Evolutionary conservation across 1,140 invertebrate genomes (phyloP), one percentile per base, ranked within the genome.

Genomic region (Cylas formicarius): DNA sequence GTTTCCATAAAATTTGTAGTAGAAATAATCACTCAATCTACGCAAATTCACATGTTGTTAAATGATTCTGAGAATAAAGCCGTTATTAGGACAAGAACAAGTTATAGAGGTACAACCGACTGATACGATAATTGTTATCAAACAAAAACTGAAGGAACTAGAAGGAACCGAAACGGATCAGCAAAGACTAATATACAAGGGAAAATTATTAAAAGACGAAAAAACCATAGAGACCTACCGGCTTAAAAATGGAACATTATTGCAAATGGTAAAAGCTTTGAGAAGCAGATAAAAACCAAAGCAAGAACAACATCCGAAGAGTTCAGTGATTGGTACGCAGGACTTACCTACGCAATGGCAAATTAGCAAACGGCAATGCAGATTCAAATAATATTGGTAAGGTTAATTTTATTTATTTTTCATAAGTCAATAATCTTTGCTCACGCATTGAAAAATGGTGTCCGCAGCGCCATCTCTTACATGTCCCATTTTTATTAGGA

Each of bases 151-250:
- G 29, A 52, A 56, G 36, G 37, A 45, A 44, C 13, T 33, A n/a
- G 55, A 52, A 50, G 57, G 53, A 10, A 63, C 59, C 10, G 52
- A 56, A 0, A 39, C 43, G 4, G 43, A 51, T 20, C 60, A 63
- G 49, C 61, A 63, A 34, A 52, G 60, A 11, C 32, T 63, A 4
- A 51, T 54, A 17, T 61, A 50, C 41, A 48, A 56, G 53, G 59
- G 58, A 26, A 61, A 59, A 33, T 51, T 55, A 47, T 43, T 63
- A 28, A 56, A 55, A 42, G 52, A 60, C 22, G 35, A 50, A 8
- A 52, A 48, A 50, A 56, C 61, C 3, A 40, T 63, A n/a, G 51
- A 50, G 14, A 58, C 44, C 41, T 63, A 61, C 33, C 60, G 48
- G 36, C 44, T 61, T 8, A 52, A 58, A 44, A 50, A 53, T 17